These are phyloP conservation scores for Anaspis maculata DNA, from an alignment of 2,888 invertebrate species.

Conservation along the genomic window DNA sequence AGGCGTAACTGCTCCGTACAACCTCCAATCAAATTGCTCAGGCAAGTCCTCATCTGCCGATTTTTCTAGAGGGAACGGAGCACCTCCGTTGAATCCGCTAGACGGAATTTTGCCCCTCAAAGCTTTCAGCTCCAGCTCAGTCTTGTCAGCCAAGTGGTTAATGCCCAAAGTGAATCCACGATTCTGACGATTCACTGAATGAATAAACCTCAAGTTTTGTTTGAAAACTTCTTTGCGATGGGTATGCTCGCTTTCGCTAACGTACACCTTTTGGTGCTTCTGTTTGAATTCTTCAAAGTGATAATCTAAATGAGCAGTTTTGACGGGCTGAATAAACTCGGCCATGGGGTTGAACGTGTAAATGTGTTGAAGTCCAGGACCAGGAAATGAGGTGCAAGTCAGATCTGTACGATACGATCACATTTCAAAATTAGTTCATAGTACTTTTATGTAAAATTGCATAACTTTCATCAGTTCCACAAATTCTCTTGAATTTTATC, in stretches of 20 bases:
- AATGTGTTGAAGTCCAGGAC: conserved; percentile 68
- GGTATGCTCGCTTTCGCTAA: conserved; percentile 54
- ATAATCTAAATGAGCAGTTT: conserved; percentile 60
- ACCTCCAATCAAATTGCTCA: conserved; percentile 78
- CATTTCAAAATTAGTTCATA: too few relatives aligned
- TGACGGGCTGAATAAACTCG: conserved; percentile 72
- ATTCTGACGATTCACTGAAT: conserved; percentile 34
- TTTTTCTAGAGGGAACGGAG: conserved; percentile 65
- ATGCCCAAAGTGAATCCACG: conserved; percentile 62
- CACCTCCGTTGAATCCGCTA: conserved; percentile 62
- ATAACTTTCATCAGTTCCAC: too few relatives aligned
- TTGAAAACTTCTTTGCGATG: conserved; percentile 70
- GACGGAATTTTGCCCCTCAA: conserved; percentile 60
- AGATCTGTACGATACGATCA: too few relatives aligned
- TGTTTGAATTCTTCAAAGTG: conserved; percentile 69
- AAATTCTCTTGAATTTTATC: too few relatives aligned
- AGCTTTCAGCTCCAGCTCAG: conserved; percentile 66
- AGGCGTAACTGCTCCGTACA: conserved; percentile 87
- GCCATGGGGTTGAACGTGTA: conserved; percentile 90
- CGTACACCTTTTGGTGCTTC: conserved; percentile 64
- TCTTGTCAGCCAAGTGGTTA: conserved; percentile 83
- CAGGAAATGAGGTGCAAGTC: conserved; percentile 73
- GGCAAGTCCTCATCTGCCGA: conserved; percentile 54
- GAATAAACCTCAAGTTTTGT: conserved; percentile 68
- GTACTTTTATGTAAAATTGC: too few relatives aligned